Percentiles rank a stretch among this genome's conserved stretches.
phyloP scores from a whole-genome alignment of 2,113 vertebrate species.

The Platichthys stellatus region DNA sequence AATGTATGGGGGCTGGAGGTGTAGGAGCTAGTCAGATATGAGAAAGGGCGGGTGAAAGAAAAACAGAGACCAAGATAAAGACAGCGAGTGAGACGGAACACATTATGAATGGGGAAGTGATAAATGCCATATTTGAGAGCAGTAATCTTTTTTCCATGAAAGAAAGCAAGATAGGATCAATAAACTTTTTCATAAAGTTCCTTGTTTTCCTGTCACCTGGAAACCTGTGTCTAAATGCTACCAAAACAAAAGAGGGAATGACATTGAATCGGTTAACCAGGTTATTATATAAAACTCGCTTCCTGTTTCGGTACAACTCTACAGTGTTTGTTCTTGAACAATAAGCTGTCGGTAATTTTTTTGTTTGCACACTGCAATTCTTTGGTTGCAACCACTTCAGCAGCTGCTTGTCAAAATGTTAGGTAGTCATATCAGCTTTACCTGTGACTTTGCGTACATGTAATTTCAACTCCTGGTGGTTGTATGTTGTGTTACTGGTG shows the following conservation, averaged over 20 bases:
- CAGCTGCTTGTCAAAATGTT: no score
- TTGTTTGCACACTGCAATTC: no score
- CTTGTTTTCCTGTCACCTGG: neutral
- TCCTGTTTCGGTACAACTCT: neutral
- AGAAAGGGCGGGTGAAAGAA: neutral
- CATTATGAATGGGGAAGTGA: neutral
- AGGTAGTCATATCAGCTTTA: no score
- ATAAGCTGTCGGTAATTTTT: no score
- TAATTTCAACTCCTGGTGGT: no score
- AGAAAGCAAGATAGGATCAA: no score
- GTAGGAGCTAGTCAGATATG: neutral
- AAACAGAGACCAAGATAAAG: constrained; percentile 14
- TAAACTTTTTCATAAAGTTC: neutral
- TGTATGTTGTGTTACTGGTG: no score
- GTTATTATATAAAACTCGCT: constrained; percentile 15
- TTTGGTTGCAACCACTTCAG: no score
- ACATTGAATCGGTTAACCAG: constrained; percentile 41
- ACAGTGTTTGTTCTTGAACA: no score
- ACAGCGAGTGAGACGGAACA: neutral
- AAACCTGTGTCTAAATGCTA: constrained; percentile 7
- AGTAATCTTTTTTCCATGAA: neutral
- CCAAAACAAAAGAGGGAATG: neutral
- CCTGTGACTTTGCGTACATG: no score
- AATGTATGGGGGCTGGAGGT: neutral
- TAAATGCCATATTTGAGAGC: neutral